Percentiles rank a stretch among this genome's conserved stretches.
Conservation (phyloP, 2,888 invertebrate species). For the Coenonympha glycerion region DNA sequence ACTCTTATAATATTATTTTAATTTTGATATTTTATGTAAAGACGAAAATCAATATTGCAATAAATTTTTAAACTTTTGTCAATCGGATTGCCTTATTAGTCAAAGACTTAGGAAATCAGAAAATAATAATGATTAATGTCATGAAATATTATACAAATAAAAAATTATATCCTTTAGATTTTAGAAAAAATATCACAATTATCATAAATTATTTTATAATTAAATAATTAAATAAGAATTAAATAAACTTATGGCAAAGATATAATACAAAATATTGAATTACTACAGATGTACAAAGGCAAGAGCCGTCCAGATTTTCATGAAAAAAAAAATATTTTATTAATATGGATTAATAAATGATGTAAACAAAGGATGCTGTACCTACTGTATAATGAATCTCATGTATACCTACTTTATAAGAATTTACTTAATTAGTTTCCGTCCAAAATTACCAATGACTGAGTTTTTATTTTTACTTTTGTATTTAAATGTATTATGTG, state of each 20-base stretch:
- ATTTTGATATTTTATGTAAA: neutral
- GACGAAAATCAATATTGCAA: neutral
- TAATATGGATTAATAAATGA: conserved; percentile 18
- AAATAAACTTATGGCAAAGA: neutral
- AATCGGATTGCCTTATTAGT: conserved; percentile 51
- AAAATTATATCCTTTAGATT: neutral
- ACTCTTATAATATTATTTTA: conserved; percentile 4
- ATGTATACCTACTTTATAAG: conserved; percentile 42
- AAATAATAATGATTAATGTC: neutral
- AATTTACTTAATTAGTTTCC: conserved; percentile 70
- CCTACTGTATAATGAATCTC: conserved; percentile 50
- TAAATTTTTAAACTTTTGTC: conserved; percentile 29
- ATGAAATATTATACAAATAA: neutral
- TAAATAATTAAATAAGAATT: too few relatives aligned
- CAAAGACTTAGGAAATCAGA: conserved; percentile 30
- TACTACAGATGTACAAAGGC: conserved; percentile 32
- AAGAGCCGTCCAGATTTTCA: conserved; percentile 48
- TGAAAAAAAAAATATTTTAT: conserved; percentile 12
- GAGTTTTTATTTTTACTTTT: conserved; percentile 56
- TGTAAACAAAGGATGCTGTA: conserved; percentile 21
- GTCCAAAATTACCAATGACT: conserved; percentile 73
- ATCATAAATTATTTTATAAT: neutral
- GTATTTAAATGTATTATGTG: conserved; percentile 39
- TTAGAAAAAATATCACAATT: conserved; percentile 6
- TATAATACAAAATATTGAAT: neutral